A percentile compares a stretch with the other conserved stretches of the same genome.
phyloP scores from a whole-genome alignment of 2,113 vertebrate genomes.

The Microcebus griseorufus region DNA sequence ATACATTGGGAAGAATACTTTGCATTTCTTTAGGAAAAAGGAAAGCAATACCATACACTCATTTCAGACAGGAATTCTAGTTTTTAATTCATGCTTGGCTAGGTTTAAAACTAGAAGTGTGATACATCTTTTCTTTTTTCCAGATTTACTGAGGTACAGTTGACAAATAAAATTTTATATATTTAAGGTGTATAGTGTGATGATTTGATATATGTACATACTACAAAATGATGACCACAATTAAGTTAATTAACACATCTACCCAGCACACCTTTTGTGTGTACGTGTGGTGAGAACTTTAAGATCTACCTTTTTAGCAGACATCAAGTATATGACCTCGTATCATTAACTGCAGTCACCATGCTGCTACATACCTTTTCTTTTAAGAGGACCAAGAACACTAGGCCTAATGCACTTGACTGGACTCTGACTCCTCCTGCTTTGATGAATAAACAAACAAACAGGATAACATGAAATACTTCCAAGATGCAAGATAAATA shows the following conservation, averaged over 20 bases:
- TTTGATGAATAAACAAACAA: conserved; percentile 78
- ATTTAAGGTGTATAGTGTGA: not conserved
- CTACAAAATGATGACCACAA: not conserved
- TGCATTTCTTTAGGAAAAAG: conserved; percentile 48
- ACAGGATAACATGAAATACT: conserved; percentile 46
- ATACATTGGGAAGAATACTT: not conserved
- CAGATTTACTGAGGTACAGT: not conserved
- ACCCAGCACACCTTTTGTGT: not conserved
- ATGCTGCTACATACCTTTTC: conserved; percentile 90
- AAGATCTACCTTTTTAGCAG: not conserved
- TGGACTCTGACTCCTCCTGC: conserved; percentile 95
- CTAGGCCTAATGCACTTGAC: conserved; percentile 98
- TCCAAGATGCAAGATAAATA: conserved; percentile 24
- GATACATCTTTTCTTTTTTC: conserved; percentile 90
- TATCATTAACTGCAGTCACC: not conserved
- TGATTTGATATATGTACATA: not conserved
- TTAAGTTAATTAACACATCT: not conserved
- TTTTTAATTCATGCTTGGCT: conserved; percentile 37
- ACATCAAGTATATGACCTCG: not conserved
- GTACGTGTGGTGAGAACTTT: not conserved
- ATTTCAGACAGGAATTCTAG: not conserved
- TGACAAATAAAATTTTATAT: not conserved
- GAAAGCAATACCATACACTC: conserved; percentile 19
- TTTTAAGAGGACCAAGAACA: conserved; percentile 95
- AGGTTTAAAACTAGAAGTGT: conserved; percentile 32